A percentile compares a stretch with the other conserved stretches of the same genome.
Evolutionary conservation across 2,888 invertebrate genomes (phyloP).

Genomic region (Acronicta alni): DNA sequence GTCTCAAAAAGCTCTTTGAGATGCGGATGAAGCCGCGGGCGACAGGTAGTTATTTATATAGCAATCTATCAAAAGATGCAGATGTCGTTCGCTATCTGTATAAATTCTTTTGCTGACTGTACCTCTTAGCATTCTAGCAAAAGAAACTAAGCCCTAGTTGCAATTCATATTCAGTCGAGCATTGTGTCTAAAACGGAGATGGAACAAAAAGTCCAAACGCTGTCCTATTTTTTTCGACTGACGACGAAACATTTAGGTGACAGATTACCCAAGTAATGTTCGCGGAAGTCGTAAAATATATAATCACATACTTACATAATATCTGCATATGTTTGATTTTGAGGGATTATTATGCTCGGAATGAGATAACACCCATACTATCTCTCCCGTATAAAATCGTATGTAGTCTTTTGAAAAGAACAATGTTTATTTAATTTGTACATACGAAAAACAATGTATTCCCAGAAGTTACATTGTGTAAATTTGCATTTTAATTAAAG

Average conservation of each 20-base stretch:
- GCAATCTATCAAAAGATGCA: too few species aligned
- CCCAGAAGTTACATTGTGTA: neutral
- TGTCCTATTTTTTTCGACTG: constrained; percentile 33
- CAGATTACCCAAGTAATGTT: constrained; percentile 37
- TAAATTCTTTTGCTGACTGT: too few species aligned
- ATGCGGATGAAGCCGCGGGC: too few species aligned
- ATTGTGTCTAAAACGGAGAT: constrained; percentile 27
- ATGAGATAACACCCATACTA: constrained; percentile 29
- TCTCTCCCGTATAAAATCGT: neutral
- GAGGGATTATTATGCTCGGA: constrained; percentile 25
- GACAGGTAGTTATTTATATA: too few species aligned
- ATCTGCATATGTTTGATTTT: constrained; percentile 27
- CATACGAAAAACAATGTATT: neutral
- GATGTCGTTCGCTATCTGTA: too few species aligned
- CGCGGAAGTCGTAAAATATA: constrained; percentile 25
- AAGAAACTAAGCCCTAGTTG: constrained; percentile 4
- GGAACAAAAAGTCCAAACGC: constrained; percentile 21
- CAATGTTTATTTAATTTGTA: neutral
- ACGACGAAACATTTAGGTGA: constrained; percentile 28
- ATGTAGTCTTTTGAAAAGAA: neutral
- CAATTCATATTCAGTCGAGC: constrained; percentile 17
- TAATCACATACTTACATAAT: constrained; percentile 34
- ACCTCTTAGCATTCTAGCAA: neutral
- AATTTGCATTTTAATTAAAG: constrained; percentile 2
- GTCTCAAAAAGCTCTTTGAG: too few species aligned